A percentile compares a stretch with the other conserved stretches of the same genome.
These are phyloP conservation scores for Jacana jacana DNA, from an alignment of 2,113 vertebrate genomes.

Conservation along the genomic window DNA sequence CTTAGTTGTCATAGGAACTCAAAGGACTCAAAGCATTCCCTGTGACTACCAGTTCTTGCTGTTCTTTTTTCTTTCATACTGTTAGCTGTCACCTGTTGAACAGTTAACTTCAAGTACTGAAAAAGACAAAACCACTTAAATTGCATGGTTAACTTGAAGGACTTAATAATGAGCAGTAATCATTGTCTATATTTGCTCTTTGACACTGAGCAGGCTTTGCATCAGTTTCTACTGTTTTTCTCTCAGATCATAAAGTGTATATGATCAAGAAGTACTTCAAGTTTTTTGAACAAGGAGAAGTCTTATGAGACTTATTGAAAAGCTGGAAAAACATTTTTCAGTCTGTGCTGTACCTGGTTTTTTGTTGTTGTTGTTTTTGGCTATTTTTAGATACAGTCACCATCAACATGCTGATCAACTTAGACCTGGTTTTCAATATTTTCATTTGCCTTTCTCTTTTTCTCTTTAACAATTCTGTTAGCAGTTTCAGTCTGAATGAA, in stretches of 20 bases:
- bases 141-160: not conserved
- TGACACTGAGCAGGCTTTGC: not conserved
- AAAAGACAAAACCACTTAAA: not conserved
- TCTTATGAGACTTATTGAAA: not conserved
- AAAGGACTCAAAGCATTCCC: not conserved
- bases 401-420: not conserved
- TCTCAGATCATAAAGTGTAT: not conserved
- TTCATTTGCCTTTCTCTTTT: not conserved
- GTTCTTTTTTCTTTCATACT: not conserved
- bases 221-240: not conserved
- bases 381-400: not conserved
- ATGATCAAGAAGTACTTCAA: not conserved
- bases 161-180: not conserved
- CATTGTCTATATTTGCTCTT: not conserved
- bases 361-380: fast-evolving
- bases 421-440: not conserved
- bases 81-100: not conserved
- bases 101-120: not conserved
- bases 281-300: not conserved
- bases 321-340: not conserved
- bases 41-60: not conserved
- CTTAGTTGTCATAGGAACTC: not conserved
- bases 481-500: not conserved
- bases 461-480: not conserved
- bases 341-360: not conserved